Conservation (phyloP, 1,140 invertebrate genomes). For the Danaus plexippus region DNA sequence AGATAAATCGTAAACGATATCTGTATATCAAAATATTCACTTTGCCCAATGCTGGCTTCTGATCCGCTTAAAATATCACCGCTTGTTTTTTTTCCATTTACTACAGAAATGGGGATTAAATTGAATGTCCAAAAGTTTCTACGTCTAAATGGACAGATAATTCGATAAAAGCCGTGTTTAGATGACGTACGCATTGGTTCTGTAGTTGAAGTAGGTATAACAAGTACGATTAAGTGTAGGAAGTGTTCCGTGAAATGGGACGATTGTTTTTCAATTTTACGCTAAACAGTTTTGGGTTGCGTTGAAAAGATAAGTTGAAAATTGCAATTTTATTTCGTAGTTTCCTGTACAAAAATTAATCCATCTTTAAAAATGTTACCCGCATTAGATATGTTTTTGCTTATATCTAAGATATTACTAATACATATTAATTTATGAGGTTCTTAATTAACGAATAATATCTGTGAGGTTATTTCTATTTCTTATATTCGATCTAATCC, state of each 20-base stretch:
- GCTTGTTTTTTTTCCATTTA: not conserved
- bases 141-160: slow-evolving; percentile 19
- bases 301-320: slow-evolving; percentile 29
- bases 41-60: too few relatives aligned
- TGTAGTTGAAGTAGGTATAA: slow-evolving; percentile 27
- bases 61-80: too few relatives aligned
- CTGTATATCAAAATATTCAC: too few relatives aligned
- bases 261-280: slow-evolving; percentile 39
- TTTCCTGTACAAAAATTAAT: not conserved
- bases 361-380: not conserved
- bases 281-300: slow-evolving; percentile 19
- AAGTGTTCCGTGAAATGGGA: slow-evolving; percentile 31
- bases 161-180: slow-evolving; percentile 17
- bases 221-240: slow-evolving; percentile 24
- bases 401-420: too few relatives aligned
- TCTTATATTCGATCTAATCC: too few relatives aligned
- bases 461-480: too few relatives aligned
- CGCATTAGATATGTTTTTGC: too few relatives aligned
- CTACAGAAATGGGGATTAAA: slow-evolving; percentile 10
- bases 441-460: too few relatives aligned
- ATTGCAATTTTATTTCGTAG: slow-evolving; percentile 10
- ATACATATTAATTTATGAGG: too few relatives aligned
- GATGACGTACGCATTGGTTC: slow-evolving; percentile 10
- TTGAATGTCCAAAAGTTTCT: slow-evolving; percentile 17
- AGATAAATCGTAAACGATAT: too few relatives aligned